Conservation (phyloP, 2,888 invertebrate species). For the Andrena hattorfiana region DNA sequence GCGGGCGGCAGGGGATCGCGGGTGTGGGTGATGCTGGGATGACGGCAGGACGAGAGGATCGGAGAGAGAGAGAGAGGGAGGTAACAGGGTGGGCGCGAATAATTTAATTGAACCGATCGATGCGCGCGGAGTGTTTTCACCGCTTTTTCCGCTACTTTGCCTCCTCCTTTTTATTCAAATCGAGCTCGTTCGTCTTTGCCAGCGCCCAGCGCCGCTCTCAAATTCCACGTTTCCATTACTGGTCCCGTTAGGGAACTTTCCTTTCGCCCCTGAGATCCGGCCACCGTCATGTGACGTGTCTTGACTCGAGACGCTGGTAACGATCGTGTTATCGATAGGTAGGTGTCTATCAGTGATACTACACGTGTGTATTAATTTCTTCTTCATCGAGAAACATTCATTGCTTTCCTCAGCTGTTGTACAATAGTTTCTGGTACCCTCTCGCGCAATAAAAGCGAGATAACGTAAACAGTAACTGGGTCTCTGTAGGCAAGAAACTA, state of each 20-base stretch:
- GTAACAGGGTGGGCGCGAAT: conserved; percentile 77
- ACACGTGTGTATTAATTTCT: neutral
- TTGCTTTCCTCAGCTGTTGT: too few species aligned
- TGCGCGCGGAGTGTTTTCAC: conserved; percentile 75
- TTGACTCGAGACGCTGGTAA: conserved; percentile 3
- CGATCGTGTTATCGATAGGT: conserved; percentile 12
- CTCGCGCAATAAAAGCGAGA: too few species aligned
- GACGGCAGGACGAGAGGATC: neutral
- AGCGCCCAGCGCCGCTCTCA: conserved; percentile 1
- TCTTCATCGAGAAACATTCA: neutral
- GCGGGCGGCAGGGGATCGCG: conserved; percentile 5
- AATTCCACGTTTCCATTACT: conserved; percentile 22
- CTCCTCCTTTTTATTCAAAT: conserved; percentile 59
- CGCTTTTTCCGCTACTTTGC: conserved; percentile 66
- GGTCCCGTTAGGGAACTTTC: conserved; percentile 9
- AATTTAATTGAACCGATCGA: conserved; percentile 83
- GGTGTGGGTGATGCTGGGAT: conserved; percentile 24
- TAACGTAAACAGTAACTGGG: too few species aligned
- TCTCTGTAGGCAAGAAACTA: too few species aligned
- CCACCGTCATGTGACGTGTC: neutral
- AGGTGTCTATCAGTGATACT: neutral
- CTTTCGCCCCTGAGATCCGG: neutral
- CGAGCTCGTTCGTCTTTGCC: conserved; percentile 54
- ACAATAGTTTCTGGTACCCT: too few species aligned
- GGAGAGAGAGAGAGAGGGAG: conserved; percentile 51